These are phyloP conservation scores for Chrysolina haemoptera DNA, from an alignment of 2,888 invertebrate genomes.

Conservation along the genomic window DNA sequence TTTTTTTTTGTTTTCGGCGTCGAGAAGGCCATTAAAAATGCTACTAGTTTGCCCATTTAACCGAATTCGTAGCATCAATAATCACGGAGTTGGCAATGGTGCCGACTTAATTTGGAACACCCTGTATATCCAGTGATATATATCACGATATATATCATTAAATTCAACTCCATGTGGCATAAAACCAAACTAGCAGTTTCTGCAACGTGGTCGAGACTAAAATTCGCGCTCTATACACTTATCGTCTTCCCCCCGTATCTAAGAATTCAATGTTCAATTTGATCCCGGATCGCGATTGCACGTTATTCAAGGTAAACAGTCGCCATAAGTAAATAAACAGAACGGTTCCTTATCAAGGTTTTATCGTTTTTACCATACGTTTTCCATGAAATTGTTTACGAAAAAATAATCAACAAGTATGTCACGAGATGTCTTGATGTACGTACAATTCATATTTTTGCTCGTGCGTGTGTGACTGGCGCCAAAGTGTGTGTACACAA, in stretches of 20 bases:
- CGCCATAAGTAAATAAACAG: constrained; percentile 28
- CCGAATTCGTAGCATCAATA: no score
- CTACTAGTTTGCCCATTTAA: no score
- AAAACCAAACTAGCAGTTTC: no score
- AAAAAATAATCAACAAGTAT: constrained; percentile 26
- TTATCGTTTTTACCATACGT: constrained; percentile 7
- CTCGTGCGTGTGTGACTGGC: not conserved
- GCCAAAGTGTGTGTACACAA: not conserved
- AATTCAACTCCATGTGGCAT: no score
- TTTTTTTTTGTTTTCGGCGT: no score
- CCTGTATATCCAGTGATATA: no score
- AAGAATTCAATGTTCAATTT: not conserved
- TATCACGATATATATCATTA: no score
- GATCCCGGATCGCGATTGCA: constrained; percentile 9
- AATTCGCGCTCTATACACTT: not conserved
- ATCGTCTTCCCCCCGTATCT: constrained; percentile 1
- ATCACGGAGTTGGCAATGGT: no score
- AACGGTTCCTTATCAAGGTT: constrained; percentile 9
- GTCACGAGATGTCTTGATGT: constrained; percentile 16
- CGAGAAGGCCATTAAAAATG: no score
- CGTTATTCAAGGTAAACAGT: constrained; percentile 27
- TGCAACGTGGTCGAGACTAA: no score
- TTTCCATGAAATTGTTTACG: constrained; percentile 27
- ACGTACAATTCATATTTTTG: constrained; percentile 5
- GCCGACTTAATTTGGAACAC: no score